Evolutionary conservation across 37 sponge, comb jelly and placozoan species (phyloP).

Genomic region (Lycopodina hypogea): DNA sequence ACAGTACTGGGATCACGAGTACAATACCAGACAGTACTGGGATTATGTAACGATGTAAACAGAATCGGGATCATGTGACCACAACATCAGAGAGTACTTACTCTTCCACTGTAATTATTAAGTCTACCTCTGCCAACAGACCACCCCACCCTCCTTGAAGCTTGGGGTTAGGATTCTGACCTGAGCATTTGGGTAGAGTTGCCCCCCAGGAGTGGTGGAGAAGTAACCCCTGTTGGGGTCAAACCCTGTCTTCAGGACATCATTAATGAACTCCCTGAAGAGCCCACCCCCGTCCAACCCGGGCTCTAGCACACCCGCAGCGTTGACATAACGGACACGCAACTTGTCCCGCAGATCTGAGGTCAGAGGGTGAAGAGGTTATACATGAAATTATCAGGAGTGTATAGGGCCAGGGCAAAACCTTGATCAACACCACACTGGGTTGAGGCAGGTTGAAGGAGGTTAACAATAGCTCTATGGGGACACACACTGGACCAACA

Average conservation of each 20-base stretch:
- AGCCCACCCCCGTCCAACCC: slow-evolving; percentile 97
- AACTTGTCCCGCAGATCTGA: slow-evolving; percentile 53
- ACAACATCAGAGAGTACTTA: too few relatives aligned
- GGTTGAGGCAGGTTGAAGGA: too few relatives aligned
- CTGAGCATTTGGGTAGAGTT: slow-evolving; percentile 73
- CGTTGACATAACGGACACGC: slow-evolving; percentile 70
- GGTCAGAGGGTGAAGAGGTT: neutral
- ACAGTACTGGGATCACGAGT: neutral
- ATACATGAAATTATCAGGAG: neutral
- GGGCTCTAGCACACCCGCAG: slow-evolving; percentile 91
- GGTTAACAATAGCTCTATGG: too few relatives aligned
- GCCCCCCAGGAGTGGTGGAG: slow-evolving; percentile 51
- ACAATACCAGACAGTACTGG: neutral
- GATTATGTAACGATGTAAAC: neutral
- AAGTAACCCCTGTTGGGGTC: slow-evolving; percentile 92
- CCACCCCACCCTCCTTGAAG: too few relatives aligned
- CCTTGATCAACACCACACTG: too few relatives aligned
- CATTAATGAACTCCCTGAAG: slow-evolving; percentile 94
- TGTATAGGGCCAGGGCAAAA: neutral
- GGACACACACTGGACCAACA: too few relatives aligned
- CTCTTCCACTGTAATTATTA: too few relatives aligned
- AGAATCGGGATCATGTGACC: too few relatives aligned
- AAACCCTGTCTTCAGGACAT: slow-evolving; percentile 84
- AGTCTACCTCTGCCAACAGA: too few relatives aligned
- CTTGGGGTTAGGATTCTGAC: too few relatives aligned